Evolutionary conservation across 2,888 invertebrate genomes (phyloP).

Genomic region (Odontocolon sp.): DNA sequence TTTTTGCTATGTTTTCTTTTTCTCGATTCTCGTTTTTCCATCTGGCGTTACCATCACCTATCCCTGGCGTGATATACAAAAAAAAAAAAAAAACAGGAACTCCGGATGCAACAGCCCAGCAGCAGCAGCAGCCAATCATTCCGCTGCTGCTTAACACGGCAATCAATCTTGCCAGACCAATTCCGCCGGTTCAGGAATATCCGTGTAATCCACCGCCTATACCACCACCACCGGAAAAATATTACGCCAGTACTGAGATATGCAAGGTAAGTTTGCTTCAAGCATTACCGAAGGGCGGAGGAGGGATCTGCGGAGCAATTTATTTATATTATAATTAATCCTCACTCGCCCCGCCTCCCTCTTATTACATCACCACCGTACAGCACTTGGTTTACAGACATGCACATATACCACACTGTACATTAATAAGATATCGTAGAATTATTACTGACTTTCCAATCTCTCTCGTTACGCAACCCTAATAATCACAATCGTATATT

Average conservation of each 20-base stretch:
- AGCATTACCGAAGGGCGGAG: conserved; percentile 47
- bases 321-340: conserved; percentile 61
- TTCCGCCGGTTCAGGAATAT: conserved; percentile 77
- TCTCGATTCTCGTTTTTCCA: conserved; percentile 28
- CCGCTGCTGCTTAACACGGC: conserved; percentile 77
- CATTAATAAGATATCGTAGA: conserved; percentile 39
- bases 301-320: conserved; percentile 44
- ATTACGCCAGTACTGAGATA: conserved; percentile 88
- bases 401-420: conserved; percentile 4
- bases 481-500: conserved; percentile 35
- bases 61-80: conserved; percentile 12
- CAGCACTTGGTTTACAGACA: background rate
- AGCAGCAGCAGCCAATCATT: conserved; percentile 73
- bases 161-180: conserved; percentile 78
- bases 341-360: conserved; percentile 13
- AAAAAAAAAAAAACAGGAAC: conserved; percentile 66
- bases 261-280: conserved; percentile 75
- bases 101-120: conserved; percentile 67
- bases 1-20: conserved; percentile 29
- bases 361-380: conserved; percentile 9
- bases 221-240: conserved; percentile 87
- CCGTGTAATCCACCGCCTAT: conserved; percentile 83
- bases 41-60: conserved; percentile 7
- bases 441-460: conserved; percentile 33
- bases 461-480: background rate